Conservation (phyloP, 1,140 invertebrate genomes). For the Thrips palmi region DNA sequence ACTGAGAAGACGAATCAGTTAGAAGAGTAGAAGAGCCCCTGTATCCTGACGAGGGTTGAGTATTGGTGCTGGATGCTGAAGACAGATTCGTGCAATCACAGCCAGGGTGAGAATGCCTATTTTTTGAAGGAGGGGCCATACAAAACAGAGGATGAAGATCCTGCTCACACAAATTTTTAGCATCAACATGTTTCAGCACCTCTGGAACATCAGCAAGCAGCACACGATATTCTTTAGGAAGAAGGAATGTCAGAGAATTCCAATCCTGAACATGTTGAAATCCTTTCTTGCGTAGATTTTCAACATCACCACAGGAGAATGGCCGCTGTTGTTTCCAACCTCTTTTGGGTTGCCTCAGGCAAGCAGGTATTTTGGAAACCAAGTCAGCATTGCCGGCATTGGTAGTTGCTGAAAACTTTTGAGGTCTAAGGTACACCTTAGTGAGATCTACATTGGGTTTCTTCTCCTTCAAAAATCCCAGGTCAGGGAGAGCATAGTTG, state of each 20-base stretch:
- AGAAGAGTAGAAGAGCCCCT: conserved; percentile 67
- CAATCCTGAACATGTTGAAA: conserved; percentile 74
- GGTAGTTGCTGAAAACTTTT: conserved; percentile 20
- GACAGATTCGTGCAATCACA: conserved; percentile 18
- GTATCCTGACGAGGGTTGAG: conserved; percentile 64
- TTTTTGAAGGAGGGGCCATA: conserved; percentile 32
- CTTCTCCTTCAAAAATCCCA: conserved; percentile 56
- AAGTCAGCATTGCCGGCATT: conserved; percentile 13
- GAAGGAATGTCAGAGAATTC: conserved; percentile 71
- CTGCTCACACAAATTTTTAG: conserved; percentile 28
- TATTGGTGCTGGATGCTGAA: conserved; percentile 54
- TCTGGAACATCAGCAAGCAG: conserved; percentile 58
- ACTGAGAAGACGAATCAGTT: conserved; percentile 48
- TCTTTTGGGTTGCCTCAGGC: conserved; percentile 3
- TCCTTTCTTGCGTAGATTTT: conserved; percentile 52
- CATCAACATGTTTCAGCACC: conserved; percentile 39
- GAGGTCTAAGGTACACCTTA: conserved; percentile 37
- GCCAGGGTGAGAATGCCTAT: conserved; percentile 21
- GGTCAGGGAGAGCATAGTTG: conserved; percentile 75
- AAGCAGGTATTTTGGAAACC: too few relatives aligned
- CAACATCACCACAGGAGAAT: conserved; percentile 69
- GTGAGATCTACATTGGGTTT: conserved; percentile 26
- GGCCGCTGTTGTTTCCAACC: conserved; percentile 30
- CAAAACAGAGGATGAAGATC: conserved; percentile 43
- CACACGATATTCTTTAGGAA: conserved; percentile 61